Conservation (phyloP, 2,113 vertebrate genomes). For the Gnathonemus echidnorhynchus region DNA sequence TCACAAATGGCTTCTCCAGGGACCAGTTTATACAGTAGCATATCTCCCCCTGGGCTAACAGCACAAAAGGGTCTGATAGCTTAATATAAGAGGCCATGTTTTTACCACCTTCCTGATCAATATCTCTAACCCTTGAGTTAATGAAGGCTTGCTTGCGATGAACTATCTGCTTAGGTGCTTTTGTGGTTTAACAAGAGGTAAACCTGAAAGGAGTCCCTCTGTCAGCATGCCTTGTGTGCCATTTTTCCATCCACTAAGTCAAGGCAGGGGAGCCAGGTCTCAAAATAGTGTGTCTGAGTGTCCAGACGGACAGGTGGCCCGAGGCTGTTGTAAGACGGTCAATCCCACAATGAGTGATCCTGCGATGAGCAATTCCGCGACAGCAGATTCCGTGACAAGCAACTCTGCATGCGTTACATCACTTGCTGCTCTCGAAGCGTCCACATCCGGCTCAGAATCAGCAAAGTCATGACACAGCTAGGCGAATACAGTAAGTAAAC, state of each 20-base stretch:
- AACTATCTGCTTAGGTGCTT: not conserved
- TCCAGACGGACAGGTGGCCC: not conserved
- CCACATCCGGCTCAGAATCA: not conserved
- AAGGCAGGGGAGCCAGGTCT: not conserved
- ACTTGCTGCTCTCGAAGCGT: not conserved
- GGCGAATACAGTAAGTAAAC: not conserved
- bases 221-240: not conserved
- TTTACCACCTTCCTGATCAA: slow-evolving; percentile 23
- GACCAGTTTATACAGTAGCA: not conserved
- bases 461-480: not conserved
- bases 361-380: not conserved
- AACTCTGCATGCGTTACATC: not conserved
- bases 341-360: not conserved
- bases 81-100: slow-evolving; percentile 25
- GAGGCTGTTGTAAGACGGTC: not conserved
- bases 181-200: not conserved
- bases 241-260: not conserved
- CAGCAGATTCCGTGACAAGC: not conserved
- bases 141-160: not conserved
- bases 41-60: not conserved
- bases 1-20: not conserved
- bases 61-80: slow-evolving; percentile 30
- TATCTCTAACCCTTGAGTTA: slow-evolving; percentile 24
- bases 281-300: not conserved
- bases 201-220: not conserved